Evolutionary conservation across 2,113 vertebrate species (phyloP).

Genomic region (Piprites chloris): DNA sequence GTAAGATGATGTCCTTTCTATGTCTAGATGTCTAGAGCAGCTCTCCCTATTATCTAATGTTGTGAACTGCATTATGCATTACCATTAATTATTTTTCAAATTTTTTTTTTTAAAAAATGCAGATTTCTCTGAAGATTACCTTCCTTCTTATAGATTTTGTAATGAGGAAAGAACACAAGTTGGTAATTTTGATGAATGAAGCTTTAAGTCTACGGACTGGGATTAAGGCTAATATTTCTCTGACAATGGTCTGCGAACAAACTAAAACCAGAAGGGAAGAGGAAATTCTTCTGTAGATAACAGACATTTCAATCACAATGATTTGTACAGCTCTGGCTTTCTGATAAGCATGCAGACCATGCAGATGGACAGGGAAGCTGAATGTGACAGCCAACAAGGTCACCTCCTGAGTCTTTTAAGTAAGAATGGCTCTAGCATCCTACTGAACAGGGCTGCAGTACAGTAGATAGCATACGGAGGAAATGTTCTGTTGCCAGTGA

Average conservation of each 20-base stretch:
- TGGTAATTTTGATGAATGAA: not conserved
- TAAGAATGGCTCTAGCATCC: not conserved
- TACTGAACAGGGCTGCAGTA: not conserved
- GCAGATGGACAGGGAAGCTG: not conserved
- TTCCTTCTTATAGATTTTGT: not conserved
- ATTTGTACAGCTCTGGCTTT: not conserved
- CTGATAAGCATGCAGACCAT: not conserved
- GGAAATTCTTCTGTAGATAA: not conserved
- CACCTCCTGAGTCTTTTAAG: not conserved
- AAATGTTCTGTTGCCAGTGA: not conserved
- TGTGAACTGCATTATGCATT: not conserved
- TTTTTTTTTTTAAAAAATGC: not conserved
- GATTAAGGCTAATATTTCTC: not conserved
- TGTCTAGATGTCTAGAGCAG: not conserved
- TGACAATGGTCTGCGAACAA: not conserved
- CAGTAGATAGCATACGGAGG: not conserved
- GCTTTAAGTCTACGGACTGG: not conserved
- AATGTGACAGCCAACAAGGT: not conserved
- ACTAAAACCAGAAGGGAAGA: not conserved
- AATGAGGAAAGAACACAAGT: not conserved
- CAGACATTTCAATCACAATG: not conserved
- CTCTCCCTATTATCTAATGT: not conserved
- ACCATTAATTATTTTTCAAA: not conserved
- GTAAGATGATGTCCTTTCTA: not conserved
- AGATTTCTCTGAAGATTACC: not conserved